Base-by-base conservation (phyloP, 2,797 vertebrate genomes). In the Argyrosomus regius region DNA sequence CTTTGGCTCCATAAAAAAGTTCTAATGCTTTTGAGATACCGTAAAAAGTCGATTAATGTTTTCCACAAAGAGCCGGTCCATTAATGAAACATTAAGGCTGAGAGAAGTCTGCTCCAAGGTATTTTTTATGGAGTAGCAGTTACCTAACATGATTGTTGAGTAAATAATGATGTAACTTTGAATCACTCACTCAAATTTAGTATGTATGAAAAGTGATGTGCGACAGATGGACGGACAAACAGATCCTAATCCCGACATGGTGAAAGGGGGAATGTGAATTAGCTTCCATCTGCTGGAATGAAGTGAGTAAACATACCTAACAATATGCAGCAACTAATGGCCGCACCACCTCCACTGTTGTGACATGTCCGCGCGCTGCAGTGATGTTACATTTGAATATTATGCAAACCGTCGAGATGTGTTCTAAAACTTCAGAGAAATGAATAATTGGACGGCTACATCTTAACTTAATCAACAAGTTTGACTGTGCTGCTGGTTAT, bases 221-320 rank as follows among this genome's bases (percentile, higher is more conserved):
- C 31, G 59, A 74, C 84, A 76, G 74, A 88, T 77, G 86, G 67
- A 78, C 11, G 18, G 61, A 80, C 85, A 82, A 84, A 60, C 41
- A 3, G 68, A 77, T 49, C 67, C 49, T 72, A 81, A 83, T 85
- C 77, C 74, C 0, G 20, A 74, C 66, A 69, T 66, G 1, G 4
- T 22, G 57, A 48, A 39, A 67, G 67, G 43, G 50, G 64, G 50
- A 41, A 70, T 59, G 67, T 59, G 76, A 79, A 62, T 68, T 64
- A 77, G 57, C 72, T 61, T 77, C 64, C 78, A 71, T 83, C 83
- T 83, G 77, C 75, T 60, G 53, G 45, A 52, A 62, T 49, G 31
- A 77, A 68, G 50, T 13, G 26, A 77, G 45, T 72, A 52, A 68
- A 61, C 48, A 70, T 35, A 57, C 48, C 20, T 7, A 35, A 60